Percentiles rank a stretch among this genome's conserved stretches.
Evolutionary conservation across 2,797 vertebrate genomes (phyloP).

Genomic region (Kryptolebias ocellatus): DNA sequence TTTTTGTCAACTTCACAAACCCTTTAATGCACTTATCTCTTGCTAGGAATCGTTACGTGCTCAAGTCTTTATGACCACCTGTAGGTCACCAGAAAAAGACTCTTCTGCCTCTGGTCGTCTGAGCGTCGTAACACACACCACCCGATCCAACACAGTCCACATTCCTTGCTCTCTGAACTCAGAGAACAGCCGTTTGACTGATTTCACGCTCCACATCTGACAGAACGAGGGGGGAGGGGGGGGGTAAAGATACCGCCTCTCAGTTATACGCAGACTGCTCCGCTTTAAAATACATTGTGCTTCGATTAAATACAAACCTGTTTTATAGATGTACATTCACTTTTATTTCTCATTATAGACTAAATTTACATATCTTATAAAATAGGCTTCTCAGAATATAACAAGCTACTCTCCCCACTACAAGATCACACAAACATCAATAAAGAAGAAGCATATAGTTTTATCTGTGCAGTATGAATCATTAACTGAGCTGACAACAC

Average conservation of each 20-base stretch:
- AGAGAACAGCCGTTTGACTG: conserved; percentile 14
- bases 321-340: conserved; percentile 79
- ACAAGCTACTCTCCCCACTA: conserved; percentile 70
- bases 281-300: conserved; percentile 78
- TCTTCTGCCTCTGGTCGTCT: too few relatives aligned
- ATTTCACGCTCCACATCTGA: conserved; percentile 22
- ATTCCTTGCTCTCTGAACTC: not conserved
- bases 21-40: not conserved
- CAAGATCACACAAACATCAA: conserved; percentile 56
- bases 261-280: conserved; percentile 50
- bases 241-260: conserved; percentile 19
- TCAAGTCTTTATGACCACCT: conserved; percentile 3
- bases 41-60: not conserved
- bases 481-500: conserved; percentile 42
- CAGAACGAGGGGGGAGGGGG: conserved; percentile 8
- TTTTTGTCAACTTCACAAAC: not conserved
- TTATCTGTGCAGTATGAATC: conserved; percentile 46
- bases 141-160: not conserved
- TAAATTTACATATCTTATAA: conserved; percentile 79
- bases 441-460: conserved; percentile 48
- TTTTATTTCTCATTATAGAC: conserved; percentile 71
- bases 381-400: conserved; percentile 76
- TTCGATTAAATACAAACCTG: conserved; percentile 79
- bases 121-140: too few relatives aligned
- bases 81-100: conserved; percentile 37